Evolutionary conservation across 1,140 invertebrate genomes (phyloP).

Genomic region (Arion vulgaris): DNA sequence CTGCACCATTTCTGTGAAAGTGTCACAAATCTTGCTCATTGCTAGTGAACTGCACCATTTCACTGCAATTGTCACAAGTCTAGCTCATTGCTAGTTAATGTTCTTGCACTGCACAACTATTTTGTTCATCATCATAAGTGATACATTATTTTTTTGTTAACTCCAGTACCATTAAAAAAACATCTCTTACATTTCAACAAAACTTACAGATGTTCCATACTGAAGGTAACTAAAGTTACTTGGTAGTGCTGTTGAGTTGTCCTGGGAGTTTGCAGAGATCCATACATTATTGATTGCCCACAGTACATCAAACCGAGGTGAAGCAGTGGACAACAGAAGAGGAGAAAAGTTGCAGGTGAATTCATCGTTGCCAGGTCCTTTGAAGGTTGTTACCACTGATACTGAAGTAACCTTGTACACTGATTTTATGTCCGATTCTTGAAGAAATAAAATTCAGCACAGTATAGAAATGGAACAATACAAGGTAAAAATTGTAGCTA

Average conservation of each 20-base stretch:
- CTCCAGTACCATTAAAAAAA: too few relatives aligned
- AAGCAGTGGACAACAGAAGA: background rate
- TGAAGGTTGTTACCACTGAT: conserved; percentile 38
- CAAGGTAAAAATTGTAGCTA: too few relatives aligned
- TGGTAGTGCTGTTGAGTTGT: conserved; percentile 29
- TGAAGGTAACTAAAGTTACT: conserved; percentile 29
- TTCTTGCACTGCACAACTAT: too few relatives aligned
- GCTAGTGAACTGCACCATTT: too few relatives aligned
- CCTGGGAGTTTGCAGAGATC: conserved; percentile 35
- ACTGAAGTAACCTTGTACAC: background rate
- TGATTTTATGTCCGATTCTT: conserved; percentile 28
- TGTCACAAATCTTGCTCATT: too few relatives aligned
- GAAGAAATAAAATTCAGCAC: background rate
- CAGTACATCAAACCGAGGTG: conserved; percentile 45
- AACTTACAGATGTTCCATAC: conserved; percentile 39
- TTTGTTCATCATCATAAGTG: too few relatives aligned
- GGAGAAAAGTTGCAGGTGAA: conserved; percentile 47
- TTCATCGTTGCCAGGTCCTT: conserved; percentile 46
- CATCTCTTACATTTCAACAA: too few relatives aligned
- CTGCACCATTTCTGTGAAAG: too few relatives aligned
- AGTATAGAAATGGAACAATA: too few relatives aligned
- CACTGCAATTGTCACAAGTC: too few relatives aligned
- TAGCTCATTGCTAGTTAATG: too few relatives aligned
- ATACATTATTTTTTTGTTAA: too few relatives aligned
- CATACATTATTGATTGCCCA: conserved; percentile 52